Conservation (phyloP, 2,888 invertebrate species). For the Heliconius ismenius region DNA sequence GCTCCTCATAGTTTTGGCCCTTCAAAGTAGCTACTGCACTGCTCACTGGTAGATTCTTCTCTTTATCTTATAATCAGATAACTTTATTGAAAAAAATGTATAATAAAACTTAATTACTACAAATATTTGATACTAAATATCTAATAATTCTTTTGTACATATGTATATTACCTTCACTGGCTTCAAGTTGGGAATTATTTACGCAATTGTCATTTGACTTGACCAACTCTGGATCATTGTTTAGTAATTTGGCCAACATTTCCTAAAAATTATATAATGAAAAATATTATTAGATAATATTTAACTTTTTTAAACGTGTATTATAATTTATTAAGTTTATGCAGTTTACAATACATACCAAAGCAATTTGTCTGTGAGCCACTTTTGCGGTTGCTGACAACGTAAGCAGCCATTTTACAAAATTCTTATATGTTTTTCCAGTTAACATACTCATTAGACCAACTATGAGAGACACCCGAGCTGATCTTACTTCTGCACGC, state of each 20-base stretch:
- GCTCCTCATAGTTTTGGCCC: conserved; percentile 17
- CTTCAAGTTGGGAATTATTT: conserved; percentile 27
- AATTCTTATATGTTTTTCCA: conserved; percentile 57
- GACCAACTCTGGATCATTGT: conserved; percentile 61
- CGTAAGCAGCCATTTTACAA: conserved; percentile 68
- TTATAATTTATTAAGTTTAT: no score
- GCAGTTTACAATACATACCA: conserved; percentile 56
- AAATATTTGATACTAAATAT: not conserved
- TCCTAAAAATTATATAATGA: conserved; percentile 53
- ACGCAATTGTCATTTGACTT: conserved; percentile 14
- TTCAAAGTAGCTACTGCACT: not conserved
- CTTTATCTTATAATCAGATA: conserved; percentile 3
- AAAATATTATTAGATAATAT: not conserved
- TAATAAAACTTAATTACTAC: not conserved
- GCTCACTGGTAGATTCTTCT: conserved; percentile 1
- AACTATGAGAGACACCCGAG: conserved; percentile 64
- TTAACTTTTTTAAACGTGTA: no score
- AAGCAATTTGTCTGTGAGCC: conserved; percentile 66
- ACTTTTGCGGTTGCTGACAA: conserved; percentile 64
- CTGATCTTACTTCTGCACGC: conserved; percentile 64
- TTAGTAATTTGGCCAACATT: conserved; percentile 61
- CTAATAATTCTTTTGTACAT: not conserved
- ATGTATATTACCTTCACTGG: conserved; percentile 30
- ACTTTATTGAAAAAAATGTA: no score
- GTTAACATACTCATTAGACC: conserved; percentile 73